Base-by-base conservation (phyloP, 2,113 vertebrate genomes). In the Melanostigma gelatinosum region DNA sequence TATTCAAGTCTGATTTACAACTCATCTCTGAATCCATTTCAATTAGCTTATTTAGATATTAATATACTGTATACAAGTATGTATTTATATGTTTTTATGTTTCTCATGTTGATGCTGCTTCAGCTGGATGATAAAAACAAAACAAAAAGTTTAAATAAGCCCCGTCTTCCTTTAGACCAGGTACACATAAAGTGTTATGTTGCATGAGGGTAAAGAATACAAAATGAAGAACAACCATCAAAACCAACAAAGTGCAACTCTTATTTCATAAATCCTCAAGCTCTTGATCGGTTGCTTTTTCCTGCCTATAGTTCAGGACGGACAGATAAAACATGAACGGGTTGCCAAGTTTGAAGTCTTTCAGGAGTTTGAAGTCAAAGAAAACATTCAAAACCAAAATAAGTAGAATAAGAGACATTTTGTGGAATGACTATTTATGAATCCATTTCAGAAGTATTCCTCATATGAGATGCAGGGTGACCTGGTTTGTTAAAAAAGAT, bases 351-450 rank as follows among this genome's bases (percentile, higher is more conserved):
- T 57, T 74, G 52, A 40, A 62, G 44, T 72, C 18, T 32, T 54
- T 54, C 50, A n/a, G 24, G 7, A 60, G 11, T 38, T 40, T 54
- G 10, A 68, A 57, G 66, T 50, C 16, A 64, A 46, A 27, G n/a
- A 50, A 65, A 72, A 3, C 12, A 5, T 52, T 44, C 13, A 8
- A 12, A 82, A 69, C 9, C 2, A n/a, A 27, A 52, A 65, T 1
- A 48, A 11, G 22, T 5, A 60, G 11, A 82, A 18, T 71, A 71
- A 58, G n/a, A 77, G 54, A 58, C 27, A 22, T 52, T 18, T 69
- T 4, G 13, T 44, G 62, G 57, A 10, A 1, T 40, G 42, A 4
- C 42, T 2, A 4, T 15, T 4, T 42, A 12, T 12, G 42, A 42
- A 42, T 42, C 42, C 1, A 44, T 13, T 44, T 44, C 12, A 44